phyloP scores from a whole-genome alignment of 2,888 invertebrate species.

The Dexiosoma caninum region DNA sequence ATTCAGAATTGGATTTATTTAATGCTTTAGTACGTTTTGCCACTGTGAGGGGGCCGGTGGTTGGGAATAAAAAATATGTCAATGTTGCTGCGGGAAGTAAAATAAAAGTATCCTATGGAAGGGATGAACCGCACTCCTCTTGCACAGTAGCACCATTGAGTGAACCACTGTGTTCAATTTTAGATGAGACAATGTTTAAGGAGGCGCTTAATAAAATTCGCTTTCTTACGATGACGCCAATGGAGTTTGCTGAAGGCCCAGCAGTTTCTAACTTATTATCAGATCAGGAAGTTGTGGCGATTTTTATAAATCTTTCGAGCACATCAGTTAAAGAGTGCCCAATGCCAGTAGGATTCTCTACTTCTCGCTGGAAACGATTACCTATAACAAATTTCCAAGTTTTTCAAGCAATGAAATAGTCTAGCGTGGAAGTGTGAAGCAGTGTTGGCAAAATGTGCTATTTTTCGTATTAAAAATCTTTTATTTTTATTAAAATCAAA shows the following conservation, averaged over 20 bases:
- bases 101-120: neutral
- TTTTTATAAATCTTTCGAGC: constrained; percentile 89
- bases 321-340: constrained; percentile 82
- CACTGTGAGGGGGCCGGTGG: constrained; percentile 79
- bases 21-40: constrained; percentile 85
- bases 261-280: constrained; percentile 86
- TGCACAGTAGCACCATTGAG: constrained; percentile 24
- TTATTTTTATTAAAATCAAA: too few relatives aligned
- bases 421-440: too few relatives aligned
- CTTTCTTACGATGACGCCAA: constrained; percentile 87
- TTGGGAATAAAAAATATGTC: constrained; percentile 57
- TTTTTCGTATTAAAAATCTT: too few relatives aligned
- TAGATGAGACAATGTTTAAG: constrained; percentile 78
- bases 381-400: too few relatives aligned
- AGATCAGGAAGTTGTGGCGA: constrained; percentile 88
- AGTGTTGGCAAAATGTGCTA: too few relatives aligned
- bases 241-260: constrained; percentile 90
- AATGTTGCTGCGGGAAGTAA: constrained; percentile 59
- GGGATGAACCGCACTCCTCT: neutral
- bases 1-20: constrained; percentile 88
- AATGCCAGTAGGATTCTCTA: constrained; percentile 87
- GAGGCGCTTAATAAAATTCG: constrained; percentile 87
- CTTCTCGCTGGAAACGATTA: constrained; percentile 76
- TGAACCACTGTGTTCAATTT: constrained; percentile 69
- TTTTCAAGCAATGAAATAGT: too few relatives aligned